Evolutionary conservation across 2,888 invertebrate genomes (phyloP).

Genomic region (Melieria omissa): DNA sequence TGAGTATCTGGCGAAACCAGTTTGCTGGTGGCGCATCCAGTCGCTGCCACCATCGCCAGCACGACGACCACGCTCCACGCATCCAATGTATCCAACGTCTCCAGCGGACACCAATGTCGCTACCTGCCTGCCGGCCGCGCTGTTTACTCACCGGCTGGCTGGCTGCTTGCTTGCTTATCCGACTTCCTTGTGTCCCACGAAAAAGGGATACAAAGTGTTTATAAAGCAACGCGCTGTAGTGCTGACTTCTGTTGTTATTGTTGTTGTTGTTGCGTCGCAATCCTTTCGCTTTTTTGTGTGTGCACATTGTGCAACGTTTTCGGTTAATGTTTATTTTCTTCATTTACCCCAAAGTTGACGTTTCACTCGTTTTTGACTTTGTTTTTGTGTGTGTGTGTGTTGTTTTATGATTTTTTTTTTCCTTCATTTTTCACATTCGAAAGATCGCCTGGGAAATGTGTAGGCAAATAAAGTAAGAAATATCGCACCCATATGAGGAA

Average conservation of each 20-base stretch:
- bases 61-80: background rate
- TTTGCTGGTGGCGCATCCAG: background rate
- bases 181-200: background rate
- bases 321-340: no score
- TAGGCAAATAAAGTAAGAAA: slow-evolving; percentile 35
- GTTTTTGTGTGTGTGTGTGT: background rate
- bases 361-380: slow-evolving; percentile 15
- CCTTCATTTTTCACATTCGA: background rate
- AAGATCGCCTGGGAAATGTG: background rate
- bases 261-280: no score
- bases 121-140: no score
- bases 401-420: background rate
- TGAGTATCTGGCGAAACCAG: no score
- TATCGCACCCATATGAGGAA: slow-evolving; percentile 44
- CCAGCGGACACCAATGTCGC: no score
- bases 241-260: no score
- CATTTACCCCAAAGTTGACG: no score
- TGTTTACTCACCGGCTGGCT: no score
- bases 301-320: no score
- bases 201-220: slow-evolving; percentile 23
- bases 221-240: no score
- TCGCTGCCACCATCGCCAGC: background rate
- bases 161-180: no score
- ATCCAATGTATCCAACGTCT: background rate
- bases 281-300: no score